A percentile compares a stretch with the other conserved stretches of the same genome.
phyloP scores from a whole-genome alignment of 2,797 vertebrate genomes.

The Darevskia mixta region DNA sequence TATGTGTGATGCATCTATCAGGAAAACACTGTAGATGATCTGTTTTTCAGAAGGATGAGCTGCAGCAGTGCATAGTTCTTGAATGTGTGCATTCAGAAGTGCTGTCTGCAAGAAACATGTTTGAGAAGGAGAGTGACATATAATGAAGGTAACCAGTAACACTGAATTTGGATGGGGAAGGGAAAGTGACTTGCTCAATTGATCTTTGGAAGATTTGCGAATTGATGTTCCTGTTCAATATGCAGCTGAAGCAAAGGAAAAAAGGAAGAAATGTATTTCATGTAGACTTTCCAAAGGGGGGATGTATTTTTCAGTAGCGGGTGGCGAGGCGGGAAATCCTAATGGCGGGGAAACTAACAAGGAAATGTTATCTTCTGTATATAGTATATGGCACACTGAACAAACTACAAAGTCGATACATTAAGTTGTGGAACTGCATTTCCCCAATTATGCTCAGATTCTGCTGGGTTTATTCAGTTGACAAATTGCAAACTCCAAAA shows the following conservation, averaged over 20 bases:
- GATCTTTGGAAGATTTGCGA: constrained; percentile 18
- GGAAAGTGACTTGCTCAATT: constrained; percentile 37
- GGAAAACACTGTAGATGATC: constrained; percentile 38
- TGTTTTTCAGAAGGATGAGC: constrained; percentile 41
- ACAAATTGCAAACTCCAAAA: constrained; percentile 13
- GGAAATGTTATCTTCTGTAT: constrained; percentile 31
- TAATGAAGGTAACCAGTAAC: constrained; percentile 27
- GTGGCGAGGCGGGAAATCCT: constrained; percentile 7
- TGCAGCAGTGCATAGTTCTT: constrained; percentile 16
- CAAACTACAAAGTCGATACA: constrained; percentile 47
- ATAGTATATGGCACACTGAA: constrained; percentile 18
- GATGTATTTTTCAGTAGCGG: constrained; percentile 41
- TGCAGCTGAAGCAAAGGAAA: constrained; percentile 16
- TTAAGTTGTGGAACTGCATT: constrained; percentile 25
- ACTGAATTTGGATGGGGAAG: constrained; percentile 22
- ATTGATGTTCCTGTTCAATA: constrained; percentile 36
- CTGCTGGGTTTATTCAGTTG: constrained; percentile 10
- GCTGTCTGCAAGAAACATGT: constrained; percentile 13
- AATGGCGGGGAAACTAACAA: constrained; percentile 29
- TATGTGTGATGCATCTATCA: constrained; percentile 7
- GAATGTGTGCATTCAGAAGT: constrained; percentile 1
- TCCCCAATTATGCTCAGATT: constrained; percentile 44
- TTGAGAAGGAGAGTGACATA: constrained; percentile 29
- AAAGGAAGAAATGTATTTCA: constrained; percentile 43
- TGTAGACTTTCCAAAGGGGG: constrained; percentile 44